Base-by-base conservation (phyloP, 1,140 invertebrate genomes). In the Caenorhabditis latens region DNA sequence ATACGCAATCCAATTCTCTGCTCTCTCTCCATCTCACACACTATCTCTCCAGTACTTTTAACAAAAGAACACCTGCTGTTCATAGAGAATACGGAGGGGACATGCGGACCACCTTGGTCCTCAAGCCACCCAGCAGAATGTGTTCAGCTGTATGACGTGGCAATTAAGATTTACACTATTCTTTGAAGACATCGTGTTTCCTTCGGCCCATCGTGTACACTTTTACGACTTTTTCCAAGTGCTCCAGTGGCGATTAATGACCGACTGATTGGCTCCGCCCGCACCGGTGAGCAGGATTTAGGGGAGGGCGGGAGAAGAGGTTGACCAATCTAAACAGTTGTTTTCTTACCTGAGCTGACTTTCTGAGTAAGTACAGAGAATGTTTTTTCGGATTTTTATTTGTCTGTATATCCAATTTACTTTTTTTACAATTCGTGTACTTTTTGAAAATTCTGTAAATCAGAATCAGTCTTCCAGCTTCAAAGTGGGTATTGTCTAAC, bases 1-100 rank as follows among this genome's bases (percentile, higher is more conserved):
- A 32, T 32, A 50, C 71, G 71, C 53, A 46, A 79, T 50, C n/a
- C 4, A 0, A 13, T 63, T 63, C 43, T 50, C 21, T 50, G n/a
- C 46, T 24, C 46, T 79, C 71, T 79, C 71, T 50, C 40, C 0
- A 79, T 50, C 40, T 11, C 21, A 2, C 24, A 65, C 89, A 42
- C 65, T 84, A 11, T 84, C 89, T 43, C 65, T 87, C 65, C 19
- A 85, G 67, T 13, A 85, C 75, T n/a, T 71, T 90, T 58, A 88
- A 82, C 57, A 58, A 75, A 53, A 67, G 65, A 50, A 87, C 90
- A 53, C 89, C 89, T 43, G 90, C 88, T 65, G 58, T 32, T n/a
- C 89, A 90, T 42, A 84, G 89, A 53, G 90, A 88, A 24, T 85
- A 58, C 55, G 55, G 55, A 58, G 19, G 57, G 16, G 50, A 53